These are phyloP conservation scores for Allophyes oxyacanthae DNA, from an alignment of 2,888 invertebrate species.

Conservation along the genomic window DNA sequence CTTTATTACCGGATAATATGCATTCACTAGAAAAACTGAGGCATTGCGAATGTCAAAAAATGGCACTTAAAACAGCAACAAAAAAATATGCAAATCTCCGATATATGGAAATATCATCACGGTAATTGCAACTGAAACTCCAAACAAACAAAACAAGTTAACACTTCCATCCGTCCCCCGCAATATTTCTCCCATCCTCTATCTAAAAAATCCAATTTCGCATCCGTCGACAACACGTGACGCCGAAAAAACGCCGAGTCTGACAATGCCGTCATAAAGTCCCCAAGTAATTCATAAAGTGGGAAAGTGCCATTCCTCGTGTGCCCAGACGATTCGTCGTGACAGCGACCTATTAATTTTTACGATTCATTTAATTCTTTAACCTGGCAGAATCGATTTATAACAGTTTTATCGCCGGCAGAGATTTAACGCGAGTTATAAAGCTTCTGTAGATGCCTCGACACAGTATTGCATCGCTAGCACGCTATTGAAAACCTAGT, in stretches of 20 bases:
- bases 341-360: conserved; percentile 86
- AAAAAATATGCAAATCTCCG: not conserved
- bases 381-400: conserved; percentile 87
- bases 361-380: conserved; percentile 87
- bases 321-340: conserved; percentile 67
- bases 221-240: conserved; percentile 85
- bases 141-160: conserved; percentile 53
- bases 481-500: conserved; percentile 68
- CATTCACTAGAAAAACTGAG: too few relatives aligned
- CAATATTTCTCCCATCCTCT: conserved; percentile 70
- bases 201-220: conserved; percentile 85
- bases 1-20: too few relatives aligned
- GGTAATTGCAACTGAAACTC: conserved; percentile 37
- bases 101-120: conserved; percentile 6
- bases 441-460: conserved; percentile 78
- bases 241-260: conserved; percentile 76
- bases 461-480: conserved; percentile 61
- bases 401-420: conserved; percentile 80
- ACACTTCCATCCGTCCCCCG: conserved; percentile 46
- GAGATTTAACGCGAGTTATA: conserved; percentile 79
- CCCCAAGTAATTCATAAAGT: conserved; percentile 84
- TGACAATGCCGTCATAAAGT: conserved; percentile 84
- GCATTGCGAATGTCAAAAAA: too few relatives aligned
- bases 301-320: conserved; percentile 76
- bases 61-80: not conserved